phyloP scores from a whole-genome alignment of 2,113 vertebrate species.

The Lagenorhynchus albirostris region DNA sequence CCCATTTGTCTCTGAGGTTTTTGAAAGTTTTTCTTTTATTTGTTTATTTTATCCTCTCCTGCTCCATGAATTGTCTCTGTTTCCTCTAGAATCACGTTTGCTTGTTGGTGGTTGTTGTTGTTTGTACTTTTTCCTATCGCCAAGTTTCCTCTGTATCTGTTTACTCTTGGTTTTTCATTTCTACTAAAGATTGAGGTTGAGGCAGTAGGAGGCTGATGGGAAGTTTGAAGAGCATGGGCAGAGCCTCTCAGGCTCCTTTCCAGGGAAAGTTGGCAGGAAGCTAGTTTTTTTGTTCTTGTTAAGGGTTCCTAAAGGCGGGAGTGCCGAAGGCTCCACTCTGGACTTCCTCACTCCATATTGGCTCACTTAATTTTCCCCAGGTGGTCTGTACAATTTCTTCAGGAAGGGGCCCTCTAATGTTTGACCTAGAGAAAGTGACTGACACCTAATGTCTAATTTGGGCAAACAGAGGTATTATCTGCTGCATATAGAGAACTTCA shows the following conservation, averaged over 20 bases:
- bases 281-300: background rate
- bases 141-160: background rate
- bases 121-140: background rate
- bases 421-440: background rate
- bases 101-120: background rate
- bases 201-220: background rate
- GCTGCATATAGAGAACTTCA: background rate
- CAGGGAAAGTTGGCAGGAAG: background rate
- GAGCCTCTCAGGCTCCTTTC: background rate
- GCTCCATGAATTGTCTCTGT: background rate
- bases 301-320: background rate
- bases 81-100: background rate
- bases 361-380: background rate
- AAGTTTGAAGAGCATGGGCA: background rate
- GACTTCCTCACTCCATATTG: background rate
- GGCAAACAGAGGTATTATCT: background rate
- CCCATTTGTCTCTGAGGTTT: background rate
- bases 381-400: background rate
- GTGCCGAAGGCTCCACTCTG: background rate
- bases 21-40: background rate
- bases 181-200: background rate
- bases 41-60: background rate
- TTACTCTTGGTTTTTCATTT: background rate
- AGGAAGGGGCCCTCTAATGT: background rate
- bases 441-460: background rate